These are phyloP conservation scores for Elymnias hypermnestra DNA, from an alignment of 1,140 invertebrate genomes.

Conservation along the genomic window DNA sequence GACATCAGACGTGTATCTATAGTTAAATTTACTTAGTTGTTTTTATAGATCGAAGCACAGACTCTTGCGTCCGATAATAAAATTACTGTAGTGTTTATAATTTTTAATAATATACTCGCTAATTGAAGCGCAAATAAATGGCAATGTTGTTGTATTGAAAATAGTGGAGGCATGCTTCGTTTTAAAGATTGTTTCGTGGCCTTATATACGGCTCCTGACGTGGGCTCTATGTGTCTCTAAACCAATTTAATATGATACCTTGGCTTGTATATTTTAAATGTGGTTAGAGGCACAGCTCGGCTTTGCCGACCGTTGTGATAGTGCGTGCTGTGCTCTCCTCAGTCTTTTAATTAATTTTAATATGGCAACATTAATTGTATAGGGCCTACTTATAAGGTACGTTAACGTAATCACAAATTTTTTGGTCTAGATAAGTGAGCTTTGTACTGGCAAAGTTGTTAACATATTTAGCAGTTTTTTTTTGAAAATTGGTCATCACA, in stretches of 20 bases:
- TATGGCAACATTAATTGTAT: slow-evolving; percentile 29
- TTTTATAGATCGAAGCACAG: slow-evolving; percentile 26
- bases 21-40: too few relatives aligned
- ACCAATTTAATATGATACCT: slow-evolving; percentile 23
- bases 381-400: slow-evolving; percentile 42
- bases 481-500: slow-evolving; percentile 14
- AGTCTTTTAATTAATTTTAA: slow-evolving; percentile 28
- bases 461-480: slow-evolving; percentile 10
- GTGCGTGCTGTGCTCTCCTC: slow-evolving; percentile 62
- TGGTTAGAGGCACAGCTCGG: slow-evolving; percentile 34
- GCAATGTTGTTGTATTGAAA: slow-evolving; percentile 25
- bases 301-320: slow-evolving; percentile 65
- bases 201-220: slow-evolving; percentile 54
- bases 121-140: slow-evolving; percentile 31
- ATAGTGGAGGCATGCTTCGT: slow-evolving; percentile 34
- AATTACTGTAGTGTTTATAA: slow-evolving; percentile 12
- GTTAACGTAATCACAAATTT: slow-evolving; percentile 26
- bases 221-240: slow-evolving; percentile 40
- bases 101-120: slow-evolving; percentile 26
- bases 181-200: slow-evolving; percentile 66
- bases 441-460: slow-evolving; percentile 27
- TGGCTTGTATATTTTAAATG: slow-evolving; percentile 20
- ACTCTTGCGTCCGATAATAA: slow-evolving; percentile 28
- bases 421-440: slow-evolving; percentile 31
- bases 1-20: too few relatives aligned